These are phyloP conservation scores for Euura lappo DNA, from an alignment of 1,140 invertebrate genomes.

Conservation along the genomic window DNA sequence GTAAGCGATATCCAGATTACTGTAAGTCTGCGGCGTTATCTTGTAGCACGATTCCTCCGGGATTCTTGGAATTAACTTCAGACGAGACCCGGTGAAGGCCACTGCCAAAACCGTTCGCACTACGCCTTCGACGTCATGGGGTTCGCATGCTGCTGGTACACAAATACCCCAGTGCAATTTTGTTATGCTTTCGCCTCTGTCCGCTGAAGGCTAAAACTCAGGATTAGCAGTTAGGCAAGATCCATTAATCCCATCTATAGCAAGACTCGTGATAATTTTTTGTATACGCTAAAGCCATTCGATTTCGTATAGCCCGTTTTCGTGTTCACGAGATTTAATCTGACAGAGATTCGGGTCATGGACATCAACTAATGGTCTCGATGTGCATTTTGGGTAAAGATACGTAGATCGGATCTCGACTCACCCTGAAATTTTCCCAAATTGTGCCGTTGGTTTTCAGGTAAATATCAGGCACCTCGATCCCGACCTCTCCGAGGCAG, in stretches of 20 bases:
- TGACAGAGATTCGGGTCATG: too few species aligned
- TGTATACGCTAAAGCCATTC: too few species aligned
- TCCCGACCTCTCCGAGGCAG: conserved; percentile 64
- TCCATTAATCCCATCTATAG: too few species aligned
- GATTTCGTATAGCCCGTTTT: too few species aligned
- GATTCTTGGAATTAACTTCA: conserved; percentile 52
- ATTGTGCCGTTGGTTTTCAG: conserved; percentile 25
- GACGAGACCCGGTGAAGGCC: conserved; percentile 56
- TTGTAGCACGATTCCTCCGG: conserved; percentile 60
- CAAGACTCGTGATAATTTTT: too few species aligned
- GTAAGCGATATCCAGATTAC: conserved; percentile 61
- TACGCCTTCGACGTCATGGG: conserved; percentile 60
- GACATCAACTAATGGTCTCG: too few species aligned
- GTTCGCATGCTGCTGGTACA: conserved; percentile 64
- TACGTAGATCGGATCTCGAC: not conserved
- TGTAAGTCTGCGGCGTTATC: conserved; percentile 50
- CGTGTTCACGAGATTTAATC: too few species aligned
- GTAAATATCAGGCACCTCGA: conserved; percentile 44
- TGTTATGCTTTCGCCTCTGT: conserved; percentile 53
- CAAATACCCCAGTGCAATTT: conserved; percentile 70
- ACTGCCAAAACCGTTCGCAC: conserved; percentile 60
- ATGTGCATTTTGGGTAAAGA: too few species aligned
- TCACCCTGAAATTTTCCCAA: conserved; percentile 41
- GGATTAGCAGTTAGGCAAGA: too few species aligned
- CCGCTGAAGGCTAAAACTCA: conserved; percentile 13